phyloP scores from a whole-genome alignment of 92 coral and sea anemone genomes.

The Phenganax marumi region DNA sequence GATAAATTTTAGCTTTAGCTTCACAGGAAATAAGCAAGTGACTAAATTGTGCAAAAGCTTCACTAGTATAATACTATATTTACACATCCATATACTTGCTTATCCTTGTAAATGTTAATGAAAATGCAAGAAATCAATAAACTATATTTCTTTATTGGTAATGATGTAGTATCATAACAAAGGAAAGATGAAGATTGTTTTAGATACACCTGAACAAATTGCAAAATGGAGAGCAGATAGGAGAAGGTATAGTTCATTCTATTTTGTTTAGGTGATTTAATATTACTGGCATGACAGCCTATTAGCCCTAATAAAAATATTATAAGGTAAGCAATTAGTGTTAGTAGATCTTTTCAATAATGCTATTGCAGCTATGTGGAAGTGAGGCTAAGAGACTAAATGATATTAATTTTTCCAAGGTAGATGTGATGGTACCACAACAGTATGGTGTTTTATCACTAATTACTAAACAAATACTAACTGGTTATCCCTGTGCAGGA shows the following conservation, averaged over 20 bases:
- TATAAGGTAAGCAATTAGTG: too few species aligned
- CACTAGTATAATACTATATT: too few species aligned
- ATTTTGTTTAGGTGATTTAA: background rate
- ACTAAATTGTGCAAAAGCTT: too few species aligned
- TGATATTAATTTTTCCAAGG: too few species aligned
- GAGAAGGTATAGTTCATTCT: constrained; percentile 56
- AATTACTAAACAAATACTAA: background rate
- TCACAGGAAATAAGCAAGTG: too few species aligned
- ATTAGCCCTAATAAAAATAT: background rate
- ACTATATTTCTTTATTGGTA: background rate
- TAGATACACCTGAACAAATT: constrained; percentile 88
- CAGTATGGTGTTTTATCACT: too few species aligned
- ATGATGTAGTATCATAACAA: constrained; percentile 63
- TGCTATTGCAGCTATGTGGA: too few species aligned
- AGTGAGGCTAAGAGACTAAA: too few species aligned
- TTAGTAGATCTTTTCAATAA: too few species aligned
- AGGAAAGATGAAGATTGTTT: constrained; percentile 66
- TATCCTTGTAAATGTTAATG: too few species aligned
- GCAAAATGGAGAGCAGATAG: constrained; percentile 90
- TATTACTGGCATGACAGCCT: background rate
- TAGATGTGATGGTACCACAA: too few species aligned
- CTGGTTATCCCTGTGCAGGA: constrained; percentile 36
- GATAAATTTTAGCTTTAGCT: background rate
- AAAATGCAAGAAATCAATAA: background rate
- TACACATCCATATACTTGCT: too few species aligned